Evolutionary conservation across 2,113 vertebrate genomes (phyloP).

Genomic region (Oncorhynchus clarkii): DNA sequence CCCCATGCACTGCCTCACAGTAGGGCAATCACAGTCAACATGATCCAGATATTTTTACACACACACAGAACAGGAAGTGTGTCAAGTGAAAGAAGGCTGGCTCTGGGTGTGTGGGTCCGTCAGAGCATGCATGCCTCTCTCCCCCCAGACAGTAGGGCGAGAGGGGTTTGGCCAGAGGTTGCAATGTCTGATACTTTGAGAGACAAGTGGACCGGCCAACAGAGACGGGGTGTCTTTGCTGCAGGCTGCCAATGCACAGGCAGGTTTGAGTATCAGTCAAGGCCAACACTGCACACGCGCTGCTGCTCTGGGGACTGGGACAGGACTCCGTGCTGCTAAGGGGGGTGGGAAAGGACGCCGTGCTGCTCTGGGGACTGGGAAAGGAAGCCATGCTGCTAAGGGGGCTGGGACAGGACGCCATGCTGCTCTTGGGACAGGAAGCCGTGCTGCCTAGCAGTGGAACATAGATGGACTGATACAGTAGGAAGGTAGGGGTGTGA

Average conservation of each 20-base stretch:
- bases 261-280: slow-evolving; percentile 70
- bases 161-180: neutral
- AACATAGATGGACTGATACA: too few species aligned
- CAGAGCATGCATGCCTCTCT: slow-evolving; percentile 41
- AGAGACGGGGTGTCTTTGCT: slow-evolving; percentile 57
- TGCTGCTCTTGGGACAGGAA: neutral
- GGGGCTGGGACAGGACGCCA: neutral
- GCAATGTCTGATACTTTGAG: slow-evolving; percentile 48
- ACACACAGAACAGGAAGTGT: neutral
- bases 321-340: neutral
- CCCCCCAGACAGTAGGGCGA: slow-evolving; percentile 30
- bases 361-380: neutral
- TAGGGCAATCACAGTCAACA: slow-evolving; percentile 48
- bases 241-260: slow-evolving; percentile 30
- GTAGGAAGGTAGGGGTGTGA: neutral
- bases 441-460: too few species aligned
- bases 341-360: neutral
- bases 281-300: slow-evolving; percentile 21
- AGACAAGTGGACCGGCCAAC: slow-evolving; percentile 69
- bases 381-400: neutral
- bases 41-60: slow-evolving; percentile 64
- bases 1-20: slow-evolving; percentile 57
- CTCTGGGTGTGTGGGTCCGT: slow-evolving; percentile 66
- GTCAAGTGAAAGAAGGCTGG: slow-evolving; percentile 48
- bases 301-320: too few species aligned